Evolutionary conservation across 2,797 vertebrate genomes (phyloP).

Genomic region (Mycteria americana): DNA sequence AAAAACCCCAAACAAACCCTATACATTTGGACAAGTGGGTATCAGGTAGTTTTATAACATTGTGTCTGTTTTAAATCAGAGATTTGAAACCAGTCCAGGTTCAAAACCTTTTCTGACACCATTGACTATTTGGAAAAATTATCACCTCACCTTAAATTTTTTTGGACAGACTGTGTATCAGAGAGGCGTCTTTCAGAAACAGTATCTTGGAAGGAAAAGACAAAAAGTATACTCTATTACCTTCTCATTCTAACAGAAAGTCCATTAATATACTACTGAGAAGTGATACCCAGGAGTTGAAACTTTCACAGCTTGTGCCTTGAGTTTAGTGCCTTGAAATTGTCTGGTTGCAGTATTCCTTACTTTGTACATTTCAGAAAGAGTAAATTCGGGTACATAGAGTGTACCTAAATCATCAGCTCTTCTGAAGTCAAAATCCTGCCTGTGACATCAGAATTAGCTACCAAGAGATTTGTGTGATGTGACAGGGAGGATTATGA

Average conservation of each 20-base stretch:
- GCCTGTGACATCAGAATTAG: conserved; percentile 44
- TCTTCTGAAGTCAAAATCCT: conserved; percentile 40
- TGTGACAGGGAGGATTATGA: conserved; percentile 52
- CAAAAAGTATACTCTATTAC: neutral
- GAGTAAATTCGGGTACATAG: neutral
- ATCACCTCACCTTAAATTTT: neutral
- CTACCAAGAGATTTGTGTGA: conserved; percentile 26
- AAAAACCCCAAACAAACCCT: rapidly evolving
- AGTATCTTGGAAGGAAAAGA: neutral
- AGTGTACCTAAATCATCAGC: conserved; percentile 20
- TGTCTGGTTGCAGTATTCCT: neutral
- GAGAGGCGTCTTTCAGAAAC: neutral
- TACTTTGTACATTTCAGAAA: neutral
- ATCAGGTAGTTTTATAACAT: neutral
- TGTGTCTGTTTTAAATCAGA: neutral
- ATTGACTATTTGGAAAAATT: neutral
- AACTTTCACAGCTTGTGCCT: neutral
- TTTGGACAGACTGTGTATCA: neutral
- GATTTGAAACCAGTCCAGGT: neutral
- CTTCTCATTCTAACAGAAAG: neutral
- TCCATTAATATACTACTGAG: neutral
- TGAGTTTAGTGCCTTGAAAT: neutral
- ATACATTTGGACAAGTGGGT: neutral
- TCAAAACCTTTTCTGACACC: neutral
- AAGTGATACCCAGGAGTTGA: neutral